phyloP scores from a whole-genome alignment of 2,888 invertebrate genomes.

The Caenorhabditis panamensis region DNA sequence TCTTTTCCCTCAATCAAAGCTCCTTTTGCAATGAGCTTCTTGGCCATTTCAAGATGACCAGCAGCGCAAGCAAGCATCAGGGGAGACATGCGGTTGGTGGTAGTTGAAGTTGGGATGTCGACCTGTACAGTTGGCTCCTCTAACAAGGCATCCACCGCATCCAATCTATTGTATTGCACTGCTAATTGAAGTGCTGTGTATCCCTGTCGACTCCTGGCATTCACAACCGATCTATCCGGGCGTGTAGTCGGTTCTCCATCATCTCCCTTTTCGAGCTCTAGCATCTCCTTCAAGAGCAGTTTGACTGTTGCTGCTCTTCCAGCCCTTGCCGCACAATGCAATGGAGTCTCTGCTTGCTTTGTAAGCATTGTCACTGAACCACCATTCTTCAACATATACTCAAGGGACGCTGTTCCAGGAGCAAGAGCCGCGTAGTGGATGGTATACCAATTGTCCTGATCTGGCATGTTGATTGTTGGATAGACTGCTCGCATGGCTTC shows the following conservation, averaged over 20 bases:
- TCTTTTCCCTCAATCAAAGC: conserved; percentile 81
- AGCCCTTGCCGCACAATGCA: conserved; percentile 73
- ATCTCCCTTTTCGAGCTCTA: conserved; percentile 64
- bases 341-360: conserved; percentile 70
- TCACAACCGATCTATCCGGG: conserved; percentile 63
- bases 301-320: conserved; percentile 66
- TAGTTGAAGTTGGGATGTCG: conserved; percentile 60
- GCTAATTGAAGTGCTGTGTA: conserved; percentile 83
- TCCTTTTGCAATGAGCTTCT: conserved; percentile 82
- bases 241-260: conserved; percentile 38
- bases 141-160: conserved; percentile 57
- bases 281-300: conserved; percentile 64
- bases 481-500: conserved; percentile 82
- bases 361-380: conserved; percentile 56
- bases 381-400: conserved; percentile 76
- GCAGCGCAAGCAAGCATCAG: conserved; percentile 67
- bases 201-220: conserved; percentile 72
- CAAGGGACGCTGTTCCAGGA: conserved; percentile 83
- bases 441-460: conserved; percentile 82
- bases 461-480: conserved; percentile 83
- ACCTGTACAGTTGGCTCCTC: conserved; percentile 43
- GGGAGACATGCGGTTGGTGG: conserved; percentile 57
- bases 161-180: conserved; percentile 57
- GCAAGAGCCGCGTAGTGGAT: conserved; percentile 84
- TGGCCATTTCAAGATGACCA: conserved; percentile 68